These are phyloP conservation scores for Halcyon leucocephala DNA, from an alignment of 2,797 vertebrate genomes.

Conservation along the genomic window DNA sequence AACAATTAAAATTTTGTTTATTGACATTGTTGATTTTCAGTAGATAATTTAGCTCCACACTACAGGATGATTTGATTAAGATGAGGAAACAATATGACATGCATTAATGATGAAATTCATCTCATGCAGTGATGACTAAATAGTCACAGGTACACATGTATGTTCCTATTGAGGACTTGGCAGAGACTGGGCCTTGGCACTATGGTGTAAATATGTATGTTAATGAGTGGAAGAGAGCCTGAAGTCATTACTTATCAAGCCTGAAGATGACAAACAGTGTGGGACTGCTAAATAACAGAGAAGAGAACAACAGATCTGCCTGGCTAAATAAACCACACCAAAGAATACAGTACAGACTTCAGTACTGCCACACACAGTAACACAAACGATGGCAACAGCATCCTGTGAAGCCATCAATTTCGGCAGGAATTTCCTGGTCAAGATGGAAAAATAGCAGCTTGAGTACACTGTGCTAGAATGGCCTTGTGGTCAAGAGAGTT, in stretches of 20 bases:
- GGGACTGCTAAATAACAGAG: neutral
- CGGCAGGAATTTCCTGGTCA: neutral
- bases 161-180: neutral
- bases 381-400: neutral
- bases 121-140: neutral
- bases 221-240: neutral
- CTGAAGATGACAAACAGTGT: neutral
- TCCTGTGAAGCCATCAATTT: neutral
- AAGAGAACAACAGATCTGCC: neutral
- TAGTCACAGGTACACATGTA: neutral
- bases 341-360: neutral
- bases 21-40: neutral
- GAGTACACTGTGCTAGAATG: neutral
- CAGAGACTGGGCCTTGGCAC: neutral
- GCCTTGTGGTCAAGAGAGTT: neutral
- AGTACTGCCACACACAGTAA: neutral
- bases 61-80: neutral
- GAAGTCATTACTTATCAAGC: neutral
- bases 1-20: neutral
- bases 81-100: neutral
- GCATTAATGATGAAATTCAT: neutral
- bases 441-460: neutral
- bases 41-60: neutral
- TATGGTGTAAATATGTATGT: neutral
- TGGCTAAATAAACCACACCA: neutral